phyloP scores from a whole-genome alignment of 2,888 invertebrate genomes.

The Sarcophaga subvicina region DNA sequence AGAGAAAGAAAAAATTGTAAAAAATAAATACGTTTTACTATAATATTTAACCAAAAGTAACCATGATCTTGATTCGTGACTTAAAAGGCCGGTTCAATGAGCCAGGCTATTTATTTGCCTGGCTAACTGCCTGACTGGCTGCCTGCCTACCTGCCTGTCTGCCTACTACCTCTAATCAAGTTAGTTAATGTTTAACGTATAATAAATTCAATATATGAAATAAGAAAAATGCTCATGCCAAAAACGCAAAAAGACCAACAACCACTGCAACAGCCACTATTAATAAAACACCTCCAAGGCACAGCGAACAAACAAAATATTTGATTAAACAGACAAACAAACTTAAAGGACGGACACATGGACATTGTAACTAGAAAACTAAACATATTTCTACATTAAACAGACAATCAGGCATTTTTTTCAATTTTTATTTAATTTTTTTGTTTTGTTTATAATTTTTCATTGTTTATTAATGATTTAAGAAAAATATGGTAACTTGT shows the following conservation, averaged over 20 bases:
- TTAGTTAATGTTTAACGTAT: neutral
- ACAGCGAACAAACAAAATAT: slow-evolving; percentile 16
- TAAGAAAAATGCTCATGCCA: slow-evolving; percentile 18
- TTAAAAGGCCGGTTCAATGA: slow-evolving; percentile 69
- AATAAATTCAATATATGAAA: slow-evolving; percentile 21
- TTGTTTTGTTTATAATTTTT: too few relatives aligned
- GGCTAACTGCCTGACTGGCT: neutral
- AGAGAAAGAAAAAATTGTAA: too few relatives aligned
- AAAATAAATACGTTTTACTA: too few relatives aligned
- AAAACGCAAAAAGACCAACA: slow-evolving; percentile 14
- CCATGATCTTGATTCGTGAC: slow-evolving; percentile 75
- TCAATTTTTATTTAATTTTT: neutral
- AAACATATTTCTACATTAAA: slow-evolving; percentile 39
- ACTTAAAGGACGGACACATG: slow-evolving; percentile 28
- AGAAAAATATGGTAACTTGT: slow-evolving; percentile 16
- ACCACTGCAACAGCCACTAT: neutral
- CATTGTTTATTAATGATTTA: neutral
- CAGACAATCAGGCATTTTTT: slow-evolving; percentile 34
- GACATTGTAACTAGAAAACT: neutral
- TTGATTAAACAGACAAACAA: slow-evolving; percentile 27
- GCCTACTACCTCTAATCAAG: slow-evolving; percentile 25
- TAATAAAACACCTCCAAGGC: slow-evolving; percentile 50
- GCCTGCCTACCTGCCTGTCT: slow-evolving; percentile 3
- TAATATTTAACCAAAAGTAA: slow-evolving; percentile 50
- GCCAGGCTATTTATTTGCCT: slow-evolving; percentile 28